These are phyloP conservation scores for Enteromius afrohamiltoni DNA, from an alignment of 2,797 vertebrate species.

Conservation along the genomic window DNA sequence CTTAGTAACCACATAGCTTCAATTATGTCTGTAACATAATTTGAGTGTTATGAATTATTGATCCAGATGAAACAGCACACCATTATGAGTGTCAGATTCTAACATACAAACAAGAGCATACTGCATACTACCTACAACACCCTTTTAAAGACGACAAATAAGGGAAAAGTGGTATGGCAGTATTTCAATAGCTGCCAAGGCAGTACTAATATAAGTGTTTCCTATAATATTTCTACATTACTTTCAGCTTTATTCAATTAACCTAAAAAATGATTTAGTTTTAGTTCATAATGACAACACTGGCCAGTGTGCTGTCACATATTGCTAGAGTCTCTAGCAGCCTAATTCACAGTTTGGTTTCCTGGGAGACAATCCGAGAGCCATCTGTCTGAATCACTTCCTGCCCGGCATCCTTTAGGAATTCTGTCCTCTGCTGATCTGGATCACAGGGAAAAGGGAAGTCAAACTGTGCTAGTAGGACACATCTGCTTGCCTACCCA, in stretches of 20 bases:
- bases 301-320: not conserved
- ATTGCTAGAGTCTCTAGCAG: not conserved
- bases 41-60: constrained; percentile 21
- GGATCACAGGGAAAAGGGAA: constrained; percentile 2
- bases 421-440: not conserved
- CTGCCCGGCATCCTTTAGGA: constrained; percentile 35
- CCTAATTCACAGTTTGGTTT: constrained; percentile 1
- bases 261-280: not conserved
- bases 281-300: not conserved
- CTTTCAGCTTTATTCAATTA: not conserved
- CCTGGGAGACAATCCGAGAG: not conserved
- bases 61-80: not conserved
- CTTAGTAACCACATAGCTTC: not conserved
- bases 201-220: not conserved
- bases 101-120: not conserved
- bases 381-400: constrained; percentile 51
- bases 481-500: not conserved
- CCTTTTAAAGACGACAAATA: not conserved
- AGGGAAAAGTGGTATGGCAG: not conserved
- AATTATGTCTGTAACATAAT: not conserved
- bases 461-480: constrained; percentile 13
- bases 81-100: not conserved
- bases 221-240: not conserved
- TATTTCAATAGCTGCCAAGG: not conserved
- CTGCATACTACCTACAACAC: not conserved